Conservation (phyloP, 2,113 vertebrate genomes). For the Cephalopholis sonnerati region DNA sequence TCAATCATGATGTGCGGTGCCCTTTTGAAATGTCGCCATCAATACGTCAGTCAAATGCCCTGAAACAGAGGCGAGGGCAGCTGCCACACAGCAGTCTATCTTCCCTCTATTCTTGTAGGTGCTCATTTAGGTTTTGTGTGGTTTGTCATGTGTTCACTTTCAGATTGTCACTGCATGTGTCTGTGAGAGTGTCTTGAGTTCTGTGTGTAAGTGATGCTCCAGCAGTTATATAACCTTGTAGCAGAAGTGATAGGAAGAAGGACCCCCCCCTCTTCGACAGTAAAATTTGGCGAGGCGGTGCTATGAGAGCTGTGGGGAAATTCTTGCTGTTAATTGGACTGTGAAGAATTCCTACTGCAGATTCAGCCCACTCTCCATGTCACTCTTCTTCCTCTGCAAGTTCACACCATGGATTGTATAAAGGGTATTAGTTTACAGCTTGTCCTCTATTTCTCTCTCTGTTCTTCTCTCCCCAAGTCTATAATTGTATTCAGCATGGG, state of each 20-base stretch:
- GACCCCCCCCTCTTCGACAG: conserved; percentile 11
- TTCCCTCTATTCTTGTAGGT: background rate
- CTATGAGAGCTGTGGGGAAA: conserved; percentile 50
- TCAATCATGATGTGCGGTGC: conserved; percentile 52
- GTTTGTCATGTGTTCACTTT: conserved; percentile 7
- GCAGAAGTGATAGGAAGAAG: conserved; percentile 50
- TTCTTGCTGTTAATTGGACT: conserved; percentile 72
- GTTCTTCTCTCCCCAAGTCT: background rate
- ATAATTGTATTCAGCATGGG: background rate
- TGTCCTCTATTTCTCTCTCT: background rate
- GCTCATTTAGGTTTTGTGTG: conserved; percentile 16
- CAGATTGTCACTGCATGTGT: conserved; percentile 13
- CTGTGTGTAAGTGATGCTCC: conserved; percentile 37
- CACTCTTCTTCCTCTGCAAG: conserved; percentile 5
- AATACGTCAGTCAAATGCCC: conserved; percentile 51
- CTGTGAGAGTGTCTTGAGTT: background rate
- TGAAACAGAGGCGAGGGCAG: conserved; percentile 9
- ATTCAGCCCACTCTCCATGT: conserved; percentile 47
- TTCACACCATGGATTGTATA: conserved; percentile 31
- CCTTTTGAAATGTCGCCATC: conserved; percentile 70
- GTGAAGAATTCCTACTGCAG: conserved; percentile 63
- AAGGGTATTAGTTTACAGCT: conserved; percentile 25
- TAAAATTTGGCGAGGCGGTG: conserved; percentile 46
- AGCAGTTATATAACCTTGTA: conserved; percentile 61
- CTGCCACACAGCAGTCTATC: background rate